These are phyloP conservation scores for Xiphophorus birchmanni DNA, from an alignment of 2,797 vertebrate genomes.

Conservation along the genomic window DNA sequence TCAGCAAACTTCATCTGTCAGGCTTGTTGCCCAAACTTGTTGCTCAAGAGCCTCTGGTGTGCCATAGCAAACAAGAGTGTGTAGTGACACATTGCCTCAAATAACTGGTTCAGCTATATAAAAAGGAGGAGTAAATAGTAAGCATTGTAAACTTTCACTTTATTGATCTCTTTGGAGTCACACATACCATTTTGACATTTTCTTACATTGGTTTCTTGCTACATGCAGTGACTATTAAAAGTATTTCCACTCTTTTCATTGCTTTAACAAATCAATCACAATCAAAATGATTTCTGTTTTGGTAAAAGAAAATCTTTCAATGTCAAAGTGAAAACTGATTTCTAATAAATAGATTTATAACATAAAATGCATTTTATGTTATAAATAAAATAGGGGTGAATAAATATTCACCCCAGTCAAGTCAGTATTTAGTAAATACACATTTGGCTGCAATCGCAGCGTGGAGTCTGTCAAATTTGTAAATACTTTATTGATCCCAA, in stretches of 20 bases:
- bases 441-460: not conserved
- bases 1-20: not conserved
- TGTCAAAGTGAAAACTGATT: not conserved
- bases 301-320: not conserved
- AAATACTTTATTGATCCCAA: no score
- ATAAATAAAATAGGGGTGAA: no score
- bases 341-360: not conserved
- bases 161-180: not conserved
- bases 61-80: not conserved
- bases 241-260: not conserved
- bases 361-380: not conserved
- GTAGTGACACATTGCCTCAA: not conserved
- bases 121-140: not conserved
- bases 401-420: not conserved
- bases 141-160: not conserved
- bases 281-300: not conserved
- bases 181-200: not conserved
- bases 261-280: not conserved
- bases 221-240: not conserved
- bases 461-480: not conserved
- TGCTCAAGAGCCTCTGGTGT: not conserved
- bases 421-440: not conserved
- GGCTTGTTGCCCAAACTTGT: conserved; percentile 1
- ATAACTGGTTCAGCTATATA: not conserved
- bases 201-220: not conserved